Percentiles rank a stretch among this genome's conserved stretches.
Conservation (phyloP, 2,113 vertebrate genomes). For the Sakesphorus luctuosus region DNA sequence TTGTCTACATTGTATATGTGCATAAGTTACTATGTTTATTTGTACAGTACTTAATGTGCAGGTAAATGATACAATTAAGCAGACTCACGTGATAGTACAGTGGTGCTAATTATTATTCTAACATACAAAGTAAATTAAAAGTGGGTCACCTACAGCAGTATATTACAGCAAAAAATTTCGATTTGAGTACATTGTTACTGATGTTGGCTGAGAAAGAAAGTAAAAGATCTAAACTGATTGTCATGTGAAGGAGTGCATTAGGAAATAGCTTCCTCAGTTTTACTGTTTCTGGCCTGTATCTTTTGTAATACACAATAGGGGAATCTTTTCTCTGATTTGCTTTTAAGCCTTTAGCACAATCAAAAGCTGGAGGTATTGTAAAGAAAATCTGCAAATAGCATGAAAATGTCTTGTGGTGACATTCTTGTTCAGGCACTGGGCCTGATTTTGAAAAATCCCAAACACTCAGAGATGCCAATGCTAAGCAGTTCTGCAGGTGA, state of each 20-base stretch:
- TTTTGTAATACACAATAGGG: constrained; percentile 63
- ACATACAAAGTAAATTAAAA: background rate
- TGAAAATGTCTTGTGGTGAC: constrained; percentile 61
- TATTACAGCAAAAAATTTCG: background rate
- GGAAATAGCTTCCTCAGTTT: constrained; percentile 43
- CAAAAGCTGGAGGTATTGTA: constrained; percentile 59
- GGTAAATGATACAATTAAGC: background rate
- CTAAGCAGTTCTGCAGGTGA: constrained; percentile 13
- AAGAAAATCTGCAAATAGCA: constrained; percentile 66
- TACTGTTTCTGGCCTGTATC: constrained; percentile 51
- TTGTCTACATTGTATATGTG: background rate
- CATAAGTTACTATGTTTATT: background rate
- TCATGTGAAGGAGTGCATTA: constrained; percentile 54
- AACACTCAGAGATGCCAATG: background rate
- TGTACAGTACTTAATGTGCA: background rate
- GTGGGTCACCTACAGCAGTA: background rate
- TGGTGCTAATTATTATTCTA: background rate
- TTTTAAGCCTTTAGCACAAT: constrained; percentile 66
- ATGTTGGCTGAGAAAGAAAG: constrained; percentile 7
- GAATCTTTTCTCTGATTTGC: constrained; percentile 61
- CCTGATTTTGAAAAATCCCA: constrained; percentile 34
- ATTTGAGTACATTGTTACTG: background rate
- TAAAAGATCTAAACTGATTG: constrained; percentile 39
- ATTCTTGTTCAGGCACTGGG: constrained; percentile 41
- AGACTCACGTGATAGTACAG: background rate